Evolutionary conservation across 2,797 vertebrate genomes (phyloP).

Genomic region (Trematomus bernacchii): DNA sequence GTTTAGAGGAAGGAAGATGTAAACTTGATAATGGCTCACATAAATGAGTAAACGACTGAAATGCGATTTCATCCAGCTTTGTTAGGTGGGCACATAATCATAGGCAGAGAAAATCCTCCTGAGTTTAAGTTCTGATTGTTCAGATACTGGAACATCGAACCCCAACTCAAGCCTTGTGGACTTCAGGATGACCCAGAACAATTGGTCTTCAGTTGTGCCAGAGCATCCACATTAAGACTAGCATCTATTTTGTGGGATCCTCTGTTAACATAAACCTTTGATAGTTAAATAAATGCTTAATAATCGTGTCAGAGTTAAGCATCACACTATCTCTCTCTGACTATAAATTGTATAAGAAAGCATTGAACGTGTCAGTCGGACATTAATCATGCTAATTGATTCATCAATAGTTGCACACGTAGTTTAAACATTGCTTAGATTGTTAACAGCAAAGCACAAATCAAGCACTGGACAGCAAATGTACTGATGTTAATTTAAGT

Average conservation of each 20-base stretch:
- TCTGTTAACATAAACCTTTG: neutral
- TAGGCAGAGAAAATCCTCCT: conserved; percentile 27
- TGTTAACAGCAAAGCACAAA: neutral
- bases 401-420: neutral
- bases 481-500: neutral
- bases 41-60: conserved; percentile 51
- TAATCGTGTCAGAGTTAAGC: neutral
- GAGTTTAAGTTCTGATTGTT: conserved; percentile 37
- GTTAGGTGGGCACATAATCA: conserved; percentile 26
- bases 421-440: neutral
- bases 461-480: neutral
- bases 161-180: conserved; percentile 5
- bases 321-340: neutral
- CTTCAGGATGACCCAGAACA: neutral
- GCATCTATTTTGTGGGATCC: neutral
- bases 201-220: neutral
- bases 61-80: conserved; percentile 40
- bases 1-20: conserved; percentile 74
- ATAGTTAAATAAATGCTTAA: neutral
- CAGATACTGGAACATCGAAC: conserved; percentile 28
- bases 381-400: neutral
- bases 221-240: neutral
- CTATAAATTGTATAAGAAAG: neutral
- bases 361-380: neutral
- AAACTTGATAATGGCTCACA: conserved; percentile 69